These are phyloP conservation scores for Danio jaintianensis DNA, from an alignment of 2,797 vertebrate species.

Conservation along the genomic window DNA sequence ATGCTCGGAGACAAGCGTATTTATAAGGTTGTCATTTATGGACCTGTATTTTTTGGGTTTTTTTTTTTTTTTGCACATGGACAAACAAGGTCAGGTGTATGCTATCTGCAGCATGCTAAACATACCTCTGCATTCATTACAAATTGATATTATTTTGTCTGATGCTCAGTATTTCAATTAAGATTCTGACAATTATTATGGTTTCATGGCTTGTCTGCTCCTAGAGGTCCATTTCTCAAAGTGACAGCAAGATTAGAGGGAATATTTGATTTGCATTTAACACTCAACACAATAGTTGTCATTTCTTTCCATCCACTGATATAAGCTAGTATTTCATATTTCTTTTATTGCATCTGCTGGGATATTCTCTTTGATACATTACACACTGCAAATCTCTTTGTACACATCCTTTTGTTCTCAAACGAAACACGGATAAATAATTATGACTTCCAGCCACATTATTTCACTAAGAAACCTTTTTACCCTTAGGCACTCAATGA, in stretches of 20 bases:
- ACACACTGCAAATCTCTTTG: conserved; percentile 32
- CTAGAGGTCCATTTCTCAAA: conserved; percentile 43
- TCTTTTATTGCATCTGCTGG: conserved; percentile 46
- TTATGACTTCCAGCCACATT: conserved; percentile 71
- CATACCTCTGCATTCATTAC: background rate
- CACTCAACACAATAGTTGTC: conserved; percentile 20
- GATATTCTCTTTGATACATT: conserved; percentile 44
- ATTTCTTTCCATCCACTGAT: conserved; percentile 16
- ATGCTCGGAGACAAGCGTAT: background rate
- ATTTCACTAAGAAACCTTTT: conserved; percentile 69
- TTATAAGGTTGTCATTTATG: background rate
- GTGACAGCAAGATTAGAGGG: conserved; percentile 53
- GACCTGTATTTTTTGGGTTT: background rate
- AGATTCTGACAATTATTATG: conserved; percentile 38
- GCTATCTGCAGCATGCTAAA: background rate
- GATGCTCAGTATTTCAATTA: conserved; percentile 15
- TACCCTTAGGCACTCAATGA: conserved; percentile 64
- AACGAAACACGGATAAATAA: conserved; percentile 72
- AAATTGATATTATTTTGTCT: conserved; percentile 4
- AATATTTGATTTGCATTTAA: conserved; percentile 54
- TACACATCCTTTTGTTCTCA: conserved; percentile 63
- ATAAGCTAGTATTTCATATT: conserved; percentile 14
- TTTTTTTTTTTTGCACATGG: background rate
- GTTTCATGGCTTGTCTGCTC: conserved; percentile 15
- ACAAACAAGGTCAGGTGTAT: conserved; percentile 16